These are phyloP conservation scores for Eospalax fontanierii DNA, from an alignment of 2,797 vertebrate genomes.

Conservation along the genomic window DNA sequence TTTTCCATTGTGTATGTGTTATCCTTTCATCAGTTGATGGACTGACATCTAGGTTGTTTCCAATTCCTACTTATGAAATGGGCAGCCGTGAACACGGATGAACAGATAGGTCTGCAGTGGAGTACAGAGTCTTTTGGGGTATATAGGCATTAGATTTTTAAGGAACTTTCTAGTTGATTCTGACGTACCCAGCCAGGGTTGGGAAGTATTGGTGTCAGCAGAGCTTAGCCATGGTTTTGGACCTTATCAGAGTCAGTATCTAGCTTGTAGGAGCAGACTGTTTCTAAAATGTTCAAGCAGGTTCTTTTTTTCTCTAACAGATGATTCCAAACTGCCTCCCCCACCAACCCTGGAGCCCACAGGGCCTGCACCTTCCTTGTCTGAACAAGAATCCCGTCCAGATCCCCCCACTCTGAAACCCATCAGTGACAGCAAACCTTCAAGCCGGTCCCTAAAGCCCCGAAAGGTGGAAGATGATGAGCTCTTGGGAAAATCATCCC, in stretches of 20 bases:
- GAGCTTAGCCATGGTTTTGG: conserved; percentile 2
- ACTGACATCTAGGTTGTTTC: no score
- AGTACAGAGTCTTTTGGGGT: no score
- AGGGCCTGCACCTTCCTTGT: conserved; percentile 93
- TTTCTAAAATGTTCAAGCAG: conserved; percentile 87
- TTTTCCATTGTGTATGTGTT: no score
- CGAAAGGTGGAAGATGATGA: conserved; percentile 92
- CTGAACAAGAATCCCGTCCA: conserved; percentile 93
- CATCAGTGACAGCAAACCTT: conserved; percentile 92
- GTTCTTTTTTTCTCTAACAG: conserved; percentile 90
- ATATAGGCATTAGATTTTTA: conserved; percentile 25
- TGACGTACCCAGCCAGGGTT: neutral
- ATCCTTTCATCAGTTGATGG: no score
- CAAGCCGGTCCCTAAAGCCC: conserved; percentile 91
- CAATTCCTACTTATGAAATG: no score
- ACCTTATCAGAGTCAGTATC: conserved; percentile 35
- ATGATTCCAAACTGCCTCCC: conserved; percentile 94
- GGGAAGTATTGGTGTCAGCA: neutral
- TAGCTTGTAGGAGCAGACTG: conserved; percentile 57
- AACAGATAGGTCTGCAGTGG: no score
- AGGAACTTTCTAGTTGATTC: conserved; percentile 28
- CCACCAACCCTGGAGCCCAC: conserved; percentile 97
- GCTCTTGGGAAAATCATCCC: conserved; percentile 86
- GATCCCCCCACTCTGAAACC: conserved; percentile 97
- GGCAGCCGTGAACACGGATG: no score